These are phyloP conservation scores for Sebastes minor DNA, from an alignment of 2,797 vertebrate genomes.

Conservation along the genomic window DNA sequence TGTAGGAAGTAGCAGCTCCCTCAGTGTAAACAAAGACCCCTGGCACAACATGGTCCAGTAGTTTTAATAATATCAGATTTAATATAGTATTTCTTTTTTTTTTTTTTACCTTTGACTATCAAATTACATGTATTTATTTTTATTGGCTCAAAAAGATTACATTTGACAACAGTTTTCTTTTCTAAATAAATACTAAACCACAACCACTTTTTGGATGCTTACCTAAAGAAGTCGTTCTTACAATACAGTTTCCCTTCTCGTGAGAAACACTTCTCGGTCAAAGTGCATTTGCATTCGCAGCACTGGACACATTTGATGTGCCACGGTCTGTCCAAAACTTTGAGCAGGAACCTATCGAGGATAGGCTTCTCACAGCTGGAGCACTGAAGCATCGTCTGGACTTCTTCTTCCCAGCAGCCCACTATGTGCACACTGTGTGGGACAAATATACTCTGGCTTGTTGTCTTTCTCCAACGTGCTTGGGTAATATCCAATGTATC, in stretches of 20 bases:
- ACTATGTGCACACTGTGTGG: background rate
- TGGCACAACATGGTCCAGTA: background rate
- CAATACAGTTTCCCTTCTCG: constrained; percentile 94
- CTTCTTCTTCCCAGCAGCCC: constrained; percentile 43
- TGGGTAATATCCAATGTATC: constrained; percentile 54
- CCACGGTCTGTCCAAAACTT: constrained; percentile 96
- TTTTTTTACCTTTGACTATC: background rate
- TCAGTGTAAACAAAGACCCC: background rate
- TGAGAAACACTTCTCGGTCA: constrained; percentile 96
- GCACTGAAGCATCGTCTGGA: constrained; percentile 81
- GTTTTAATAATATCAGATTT: background rate
- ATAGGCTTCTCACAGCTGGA: constrained; percentile 93
- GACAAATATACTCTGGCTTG: constrained; percentile 67
- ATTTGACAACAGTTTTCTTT: background rate
- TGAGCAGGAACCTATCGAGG: constrained; percentile 91
- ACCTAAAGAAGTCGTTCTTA: constrained; percentile 98
- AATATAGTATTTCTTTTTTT: background rate
- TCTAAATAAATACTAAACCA: background rate
- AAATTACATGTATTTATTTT: background rate
- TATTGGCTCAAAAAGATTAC: background rate
- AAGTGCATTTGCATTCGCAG: constrained; percentile 93
- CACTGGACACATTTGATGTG: constrained; percentile 95
- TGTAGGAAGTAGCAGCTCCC: background rate
- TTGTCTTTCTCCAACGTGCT: constrained; percentile 4
- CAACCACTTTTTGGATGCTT: constrained; percentile 46